These are phyloP conservation scores for Orientallactaga sibirica DNA, from an alignment of 2,797 vertebrate species.

Conservation along the genomic window DNA sequence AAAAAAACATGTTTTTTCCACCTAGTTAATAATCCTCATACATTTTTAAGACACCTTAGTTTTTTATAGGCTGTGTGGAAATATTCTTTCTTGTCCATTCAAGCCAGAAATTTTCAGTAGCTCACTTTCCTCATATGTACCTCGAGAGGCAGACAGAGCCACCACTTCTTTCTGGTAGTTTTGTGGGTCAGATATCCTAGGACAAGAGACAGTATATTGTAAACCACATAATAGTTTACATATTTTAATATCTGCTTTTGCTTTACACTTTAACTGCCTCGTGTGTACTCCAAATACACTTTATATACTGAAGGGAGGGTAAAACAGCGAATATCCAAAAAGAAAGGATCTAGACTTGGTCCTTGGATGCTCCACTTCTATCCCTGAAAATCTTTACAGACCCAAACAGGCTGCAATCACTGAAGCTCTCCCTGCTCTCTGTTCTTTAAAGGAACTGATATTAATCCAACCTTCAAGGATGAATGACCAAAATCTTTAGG, in stretches of 20 bases:
- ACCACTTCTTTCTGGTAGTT: neutral
- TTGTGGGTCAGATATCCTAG: neutral
- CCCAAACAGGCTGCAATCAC: neutral
- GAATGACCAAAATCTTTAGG: slow-evolving; percentile 83
- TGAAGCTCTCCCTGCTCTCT: slow-evolving; percentile 62
- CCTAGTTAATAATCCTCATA: neutral
- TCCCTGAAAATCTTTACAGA: neutral
- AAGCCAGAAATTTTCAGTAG: neutral
- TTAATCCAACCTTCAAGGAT: slow-evolving; percentile 83
- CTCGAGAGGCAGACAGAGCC: neutral
- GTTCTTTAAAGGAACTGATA: slow-evolving; percentile 73
- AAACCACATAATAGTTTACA: neutral
- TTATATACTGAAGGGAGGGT: neutral
- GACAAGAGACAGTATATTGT: neutral
- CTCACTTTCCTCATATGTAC: neutral
- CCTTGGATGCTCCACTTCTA: slow-evolving; percentile 38
- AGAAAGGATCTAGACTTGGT: neutral
- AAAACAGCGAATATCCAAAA: neutral
- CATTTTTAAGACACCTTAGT: neutral
- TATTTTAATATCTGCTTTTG: neutral
- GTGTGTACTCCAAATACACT: neutral
- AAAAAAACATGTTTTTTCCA: neutral
- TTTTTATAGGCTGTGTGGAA: neutral
- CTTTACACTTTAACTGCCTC: slow-evolving; percentile 35
- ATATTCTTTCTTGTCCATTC: neutral